Evolutionary conservation across 2,113 vertebrate species (phyloP).

Genomic region (Hipposideros armiger): DNA sequence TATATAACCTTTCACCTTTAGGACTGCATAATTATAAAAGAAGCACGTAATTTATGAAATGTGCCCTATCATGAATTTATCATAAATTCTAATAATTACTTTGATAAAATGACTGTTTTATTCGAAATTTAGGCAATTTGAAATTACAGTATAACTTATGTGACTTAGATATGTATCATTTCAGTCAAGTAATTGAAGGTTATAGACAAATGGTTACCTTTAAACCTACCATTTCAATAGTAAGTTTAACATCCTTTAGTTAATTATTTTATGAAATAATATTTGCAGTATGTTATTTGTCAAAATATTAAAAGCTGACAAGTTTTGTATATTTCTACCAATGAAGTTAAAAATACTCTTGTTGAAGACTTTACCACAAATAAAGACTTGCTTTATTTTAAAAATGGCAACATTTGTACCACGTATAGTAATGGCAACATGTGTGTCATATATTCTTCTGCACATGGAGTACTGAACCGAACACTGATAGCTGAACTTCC

Average conservation of each 20-base stretch:
- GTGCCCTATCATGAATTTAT: slow-evolving; percentile 67
- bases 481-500: background rate
- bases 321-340: background rate
- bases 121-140: slow-evolving; percentile 74
- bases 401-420: background rate
- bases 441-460: background rate
- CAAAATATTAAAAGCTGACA: background rate
- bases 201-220: slow-evolving; percentile 77
- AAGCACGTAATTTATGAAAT: slow-evolving; percentile 77
- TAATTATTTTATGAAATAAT: slow-evolving; percentile 33
- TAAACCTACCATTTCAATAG: background rate
- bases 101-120: slow-evolving; percentile 28
- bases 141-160: slow-evolving; percentile 73
- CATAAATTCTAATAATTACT: slow-evolving; percentile 72
- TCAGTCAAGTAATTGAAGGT: slow-evolving; percentile 78
- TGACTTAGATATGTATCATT: slow-evolving; percentile 78
- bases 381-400: slow-evolving; percentile 4
- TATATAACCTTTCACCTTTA: background rate
- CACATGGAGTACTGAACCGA: background rate
- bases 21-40: slow-evolving; percentile 57
- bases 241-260: background rate
- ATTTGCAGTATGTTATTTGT: background rate
- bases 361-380: background rate
- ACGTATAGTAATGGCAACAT: background rate
- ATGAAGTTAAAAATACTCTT: background rate